Base-by-base conservation (phyloP, 2,888 invertebrate species). In the Nomada ferruginata region DNA sequence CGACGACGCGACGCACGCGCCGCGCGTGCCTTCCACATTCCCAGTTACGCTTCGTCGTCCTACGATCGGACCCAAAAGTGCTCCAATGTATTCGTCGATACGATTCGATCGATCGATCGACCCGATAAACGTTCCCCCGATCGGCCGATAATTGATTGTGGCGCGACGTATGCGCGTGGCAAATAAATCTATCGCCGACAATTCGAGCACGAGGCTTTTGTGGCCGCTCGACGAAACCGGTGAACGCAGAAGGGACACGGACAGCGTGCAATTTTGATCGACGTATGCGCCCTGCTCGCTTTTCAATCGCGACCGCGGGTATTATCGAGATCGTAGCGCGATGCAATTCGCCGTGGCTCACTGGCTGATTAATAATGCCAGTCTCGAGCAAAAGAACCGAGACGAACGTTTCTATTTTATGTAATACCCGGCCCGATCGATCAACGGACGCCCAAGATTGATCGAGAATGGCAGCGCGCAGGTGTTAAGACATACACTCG, bases 401-500 rank as follows among this genome's bases (percentile, higher is more conserved):
- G 64, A 15, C 68, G 59, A 66, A 66, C 82, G 82, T 83, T 83
- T 79, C 83, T 72, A 79, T 79, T 83, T 83, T 82, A 82, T 73
- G 82, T 79, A 83, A 82, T 79, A 73, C 59, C 71, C 42, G 65
- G 59, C 69, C 10, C 76, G 76, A 86, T 85, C 80, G 85, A 80
- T 80, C 84, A 77, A 81, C 74, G 70, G 36, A 76, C 72, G 76
- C 15, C 72, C 53, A 55, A 78, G 82, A 82, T 83, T 74, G 83
- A 84, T 83, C 83, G 84, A 55, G 83, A 81, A 63, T 23, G 78
- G 52, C 61, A 18, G 65, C 84, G 74, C 65, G 84, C 80, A 84
- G 84, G 84, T 83, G 84, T 83, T 77, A 80, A 80, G 80, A 84
- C 77, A 84, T 64, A 73, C 83, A 80, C 65, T 76, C 53, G 50